Conservation (phyloP, 2,113 vertebrate species). For the Pagrus major region DNA sequence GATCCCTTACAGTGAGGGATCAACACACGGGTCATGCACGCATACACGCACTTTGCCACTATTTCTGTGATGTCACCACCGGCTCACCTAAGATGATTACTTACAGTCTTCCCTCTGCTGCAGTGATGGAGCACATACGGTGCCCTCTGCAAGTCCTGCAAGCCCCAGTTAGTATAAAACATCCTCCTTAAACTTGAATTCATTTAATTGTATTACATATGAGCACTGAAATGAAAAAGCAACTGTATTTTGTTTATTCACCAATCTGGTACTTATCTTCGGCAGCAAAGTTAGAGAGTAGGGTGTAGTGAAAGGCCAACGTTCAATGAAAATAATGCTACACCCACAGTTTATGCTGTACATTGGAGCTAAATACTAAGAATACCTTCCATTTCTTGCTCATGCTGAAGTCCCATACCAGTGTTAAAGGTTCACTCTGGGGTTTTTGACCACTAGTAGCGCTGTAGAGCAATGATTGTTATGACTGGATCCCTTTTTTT, state of each 20-base stretch:
- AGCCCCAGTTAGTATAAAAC: background rate
- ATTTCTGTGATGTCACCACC: background rate
- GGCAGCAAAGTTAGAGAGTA: background rate
- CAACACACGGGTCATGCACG: slow-evolving; percentile 50
- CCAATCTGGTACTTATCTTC: background rate
- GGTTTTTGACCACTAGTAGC: too few species aligned
- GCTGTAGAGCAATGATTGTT: too few species aligned
- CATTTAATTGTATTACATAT: background rate
- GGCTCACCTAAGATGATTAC: background rate
- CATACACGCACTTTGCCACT: background rate
- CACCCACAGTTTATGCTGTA: background rate
- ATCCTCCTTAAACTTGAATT: background rate
- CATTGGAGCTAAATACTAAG: background rate
- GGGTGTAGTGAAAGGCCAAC: background rate
- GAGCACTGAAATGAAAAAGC: background rate
- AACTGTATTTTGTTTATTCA: background rate
- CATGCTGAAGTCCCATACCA: background rate
- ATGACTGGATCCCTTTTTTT: too few species aligned
- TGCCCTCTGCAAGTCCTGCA: background rate
- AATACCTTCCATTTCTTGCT: background rate
- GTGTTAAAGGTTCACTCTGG: too few species aligned
- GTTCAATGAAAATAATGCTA: background rate
- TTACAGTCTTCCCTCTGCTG: slow-evolving; percentile 12
- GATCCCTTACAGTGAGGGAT: slow-evolving; percentile 75
- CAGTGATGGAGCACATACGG: background rate